Conservation (phyloP, 2,797 vertebrate genomes). For the Diglossa cyanea region DNA sequence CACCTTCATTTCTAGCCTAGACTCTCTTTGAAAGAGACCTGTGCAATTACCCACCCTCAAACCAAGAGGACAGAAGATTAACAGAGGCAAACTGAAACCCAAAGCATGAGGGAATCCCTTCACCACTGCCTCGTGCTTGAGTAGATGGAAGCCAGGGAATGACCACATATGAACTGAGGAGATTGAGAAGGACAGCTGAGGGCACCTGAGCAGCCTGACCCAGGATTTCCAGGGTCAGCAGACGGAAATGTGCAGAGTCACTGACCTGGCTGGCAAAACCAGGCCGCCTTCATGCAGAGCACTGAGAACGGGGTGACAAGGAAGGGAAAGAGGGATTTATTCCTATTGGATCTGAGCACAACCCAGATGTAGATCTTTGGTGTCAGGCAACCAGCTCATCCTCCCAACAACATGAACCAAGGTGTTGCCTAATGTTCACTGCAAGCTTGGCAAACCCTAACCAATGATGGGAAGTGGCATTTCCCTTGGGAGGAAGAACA, state of each 20-base stretch:
- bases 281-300: neutral
- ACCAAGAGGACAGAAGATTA: neutral
- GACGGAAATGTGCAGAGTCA: neutral
- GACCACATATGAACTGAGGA: rapidly evolving
- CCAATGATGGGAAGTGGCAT: neutral
- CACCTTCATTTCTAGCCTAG: neutral
- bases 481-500: neutral
- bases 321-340: neutral
- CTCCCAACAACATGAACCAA: rapidly evolving
- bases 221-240: neutral
- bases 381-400: neutral
- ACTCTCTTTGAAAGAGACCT: neutral
- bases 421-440: neutral
- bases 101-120: neutral
- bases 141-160: neutral
- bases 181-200: neutral
- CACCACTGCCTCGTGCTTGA: neutral
- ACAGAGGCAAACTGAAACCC: neutral
- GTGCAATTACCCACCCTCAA: neutral
- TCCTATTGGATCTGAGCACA: neutral
- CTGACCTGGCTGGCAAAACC: neutral
- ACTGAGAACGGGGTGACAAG: rapidly evolving
- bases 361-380: neutral
- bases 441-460: neutral
- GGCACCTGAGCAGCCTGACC: neutral